These are phyloP conservation scores for Patiria pectinifera DNA, from an alignment of 53 echinoderm and acorn worm genomes.

Conservation along the genomic window DNA sequence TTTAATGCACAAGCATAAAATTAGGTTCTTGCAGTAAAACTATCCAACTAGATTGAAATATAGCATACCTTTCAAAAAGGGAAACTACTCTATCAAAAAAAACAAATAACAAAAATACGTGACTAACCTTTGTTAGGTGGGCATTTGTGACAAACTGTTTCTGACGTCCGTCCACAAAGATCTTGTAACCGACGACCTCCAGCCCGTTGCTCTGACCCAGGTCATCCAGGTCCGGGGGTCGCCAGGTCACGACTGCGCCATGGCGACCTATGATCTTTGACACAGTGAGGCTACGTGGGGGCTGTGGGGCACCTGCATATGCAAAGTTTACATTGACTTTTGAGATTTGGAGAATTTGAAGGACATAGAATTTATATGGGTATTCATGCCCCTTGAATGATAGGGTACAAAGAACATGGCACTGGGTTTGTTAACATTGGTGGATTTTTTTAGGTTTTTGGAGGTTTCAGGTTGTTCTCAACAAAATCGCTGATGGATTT, in stretches of 20 bases:
- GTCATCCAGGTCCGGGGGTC: conserved; percentile 80
- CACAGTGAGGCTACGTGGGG: conserved; percentile 76
- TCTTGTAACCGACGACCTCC: conserved; percentile 91
- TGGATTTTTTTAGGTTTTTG: too few species aligned
- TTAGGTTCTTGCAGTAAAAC: not conserved
- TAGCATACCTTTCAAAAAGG: not conserved
- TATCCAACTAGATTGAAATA: not conserved
- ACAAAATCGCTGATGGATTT: too few species aligned
- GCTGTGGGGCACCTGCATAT: conserved; percentile 68
- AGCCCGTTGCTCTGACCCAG: conserved; percentile 80
- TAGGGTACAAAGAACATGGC: too few species aligned
- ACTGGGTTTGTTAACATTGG: too few species aligned
- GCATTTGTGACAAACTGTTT: conserved; percentile 93
- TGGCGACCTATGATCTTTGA: conserved; percentile 81
- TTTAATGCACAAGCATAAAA: too few species aligned
- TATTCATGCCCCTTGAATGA: too few species aligned
- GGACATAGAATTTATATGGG: not conserved
- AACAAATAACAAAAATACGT: not conserved
- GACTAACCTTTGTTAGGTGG: conserved; percentile 87
- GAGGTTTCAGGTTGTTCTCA: too few species aligned
- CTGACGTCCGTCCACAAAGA: conserved; percentile 87
- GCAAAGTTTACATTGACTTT: not conserved
- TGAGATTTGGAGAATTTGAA: not conserved
- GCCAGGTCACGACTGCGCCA: conserved; percentile 89
- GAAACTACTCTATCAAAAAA: not conserved